Conservation (phyloP, 2,797 vertebrate species). For the Chanos chanos region DNA sequence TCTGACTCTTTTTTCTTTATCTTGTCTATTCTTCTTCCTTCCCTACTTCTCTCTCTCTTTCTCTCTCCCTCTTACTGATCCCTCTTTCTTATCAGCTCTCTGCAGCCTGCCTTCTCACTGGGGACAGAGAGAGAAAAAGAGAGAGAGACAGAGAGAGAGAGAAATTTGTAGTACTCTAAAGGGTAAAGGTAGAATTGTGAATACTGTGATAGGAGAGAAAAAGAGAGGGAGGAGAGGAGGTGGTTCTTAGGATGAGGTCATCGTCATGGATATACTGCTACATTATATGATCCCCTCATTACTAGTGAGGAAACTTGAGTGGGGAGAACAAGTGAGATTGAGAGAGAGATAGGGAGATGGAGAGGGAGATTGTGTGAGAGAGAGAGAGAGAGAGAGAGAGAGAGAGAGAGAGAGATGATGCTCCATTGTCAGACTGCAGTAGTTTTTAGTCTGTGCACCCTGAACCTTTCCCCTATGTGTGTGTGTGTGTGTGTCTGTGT, state of each 20-base stretch:
- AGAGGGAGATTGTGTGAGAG: neutral
- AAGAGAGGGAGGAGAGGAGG: neutral
- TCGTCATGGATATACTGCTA: too few species aligned
- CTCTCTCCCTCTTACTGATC: slow-evolving; percentile 27
- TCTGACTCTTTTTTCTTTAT: neutral
- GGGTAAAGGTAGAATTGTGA: neutral
- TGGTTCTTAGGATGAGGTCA: too few species aligned
- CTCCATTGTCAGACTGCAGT: neutral
- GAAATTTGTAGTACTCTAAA: slow-evolving; percentile 1
- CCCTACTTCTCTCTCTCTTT: neutral
- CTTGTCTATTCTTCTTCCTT: neutral
- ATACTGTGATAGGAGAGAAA: neutral
- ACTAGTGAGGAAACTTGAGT: too few species aligned
- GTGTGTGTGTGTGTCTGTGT: neutral
- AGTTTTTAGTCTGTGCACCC: too few species aligned
- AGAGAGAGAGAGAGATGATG: neutral
- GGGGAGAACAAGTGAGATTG: neutral
- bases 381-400: neutral
- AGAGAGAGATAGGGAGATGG: neutral
- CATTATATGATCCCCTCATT: too few species aligned
- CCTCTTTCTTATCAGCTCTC: slow-evolving; percentile 29
- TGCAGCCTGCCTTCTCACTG: slow-evolving; percentile 16
- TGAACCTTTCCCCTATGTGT: neutral
- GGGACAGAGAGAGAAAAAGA: slow-evolving; percentile 7
- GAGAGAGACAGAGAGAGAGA: neutral